Percentiles rank a stretch among this genome's conserved stretches.
Conservation (phyloP, 2,113 vertebrate genomes). For the Balaenoptera acutorostrata region DNA sequence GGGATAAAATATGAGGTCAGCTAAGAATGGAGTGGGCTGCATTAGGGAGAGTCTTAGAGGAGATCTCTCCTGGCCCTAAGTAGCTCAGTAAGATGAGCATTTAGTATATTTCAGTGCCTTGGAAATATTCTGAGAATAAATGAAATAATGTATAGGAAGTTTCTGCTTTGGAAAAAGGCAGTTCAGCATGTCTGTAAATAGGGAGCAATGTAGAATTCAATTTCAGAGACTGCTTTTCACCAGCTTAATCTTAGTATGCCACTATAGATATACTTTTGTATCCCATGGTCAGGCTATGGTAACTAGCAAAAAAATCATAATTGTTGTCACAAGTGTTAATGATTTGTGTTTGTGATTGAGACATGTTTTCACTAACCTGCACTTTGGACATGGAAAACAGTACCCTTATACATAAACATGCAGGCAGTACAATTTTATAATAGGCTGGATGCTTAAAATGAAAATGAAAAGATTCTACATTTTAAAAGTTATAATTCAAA, state of each 20-base stretch:
- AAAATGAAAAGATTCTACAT: neutral
- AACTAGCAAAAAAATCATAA: slow-evolving; percentile 29
- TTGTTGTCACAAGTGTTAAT: neutral
- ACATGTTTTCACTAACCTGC: neutral
- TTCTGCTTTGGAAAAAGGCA: neutral
- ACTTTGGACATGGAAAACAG: neutral
- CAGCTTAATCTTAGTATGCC: neutral
- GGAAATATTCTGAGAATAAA: neutral
- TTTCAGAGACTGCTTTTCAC: neutral
- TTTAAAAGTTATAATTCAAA: slow-evolving; percentile 21
- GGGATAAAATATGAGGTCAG: neutral
- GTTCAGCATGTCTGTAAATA: neutral
- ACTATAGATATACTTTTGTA: neutral
- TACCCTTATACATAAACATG: neutral
- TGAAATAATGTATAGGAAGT: neutral
- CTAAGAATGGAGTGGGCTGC: neutral
- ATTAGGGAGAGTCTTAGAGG: neutral
- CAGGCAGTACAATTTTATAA: neutral
- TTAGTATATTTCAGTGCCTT: neutral
- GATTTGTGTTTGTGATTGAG: neutral
- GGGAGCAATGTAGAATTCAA: neutral
- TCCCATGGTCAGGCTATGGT: neutral
- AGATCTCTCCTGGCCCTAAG: neutral
- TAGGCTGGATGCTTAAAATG: neutral
- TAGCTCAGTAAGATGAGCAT: neutral